phyloP scores from a whole-genome alignment of 2,113 vertebrate species.

The Asarcornis scutulata region DNA sequence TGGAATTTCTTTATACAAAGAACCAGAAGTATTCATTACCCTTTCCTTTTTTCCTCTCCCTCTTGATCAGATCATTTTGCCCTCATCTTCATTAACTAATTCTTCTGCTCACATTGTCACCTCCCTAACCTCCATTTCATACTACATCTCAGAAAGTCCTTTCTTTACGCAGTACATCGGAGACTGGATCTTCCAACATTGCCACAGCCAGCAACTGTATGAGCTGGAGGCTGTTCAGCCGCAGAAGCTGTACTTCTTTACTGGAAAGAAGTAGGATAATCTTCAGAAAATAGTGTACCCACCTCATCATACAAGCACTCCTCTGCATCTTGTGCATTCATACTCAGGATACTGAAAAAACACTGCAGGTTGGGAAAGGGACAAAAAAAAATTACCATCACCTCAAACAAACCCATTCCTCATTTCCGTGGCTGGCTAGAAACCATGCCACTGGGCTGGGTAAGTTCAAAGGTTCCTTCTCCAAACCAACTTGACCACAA shows the following conservation, averaged over 20 bases:
- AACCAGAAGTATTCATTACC: background rate
- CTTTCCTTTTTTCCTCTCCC: background rate
- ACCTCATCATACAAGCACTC: background rate
- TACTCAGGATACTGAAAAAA: background rate
- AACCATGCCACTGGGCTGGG: background rate
- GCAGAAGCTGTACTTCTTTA: background rate
- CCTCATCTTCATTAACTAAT: background rate
- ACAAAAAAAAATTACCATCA: background rate
- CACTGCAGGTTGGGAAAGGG: background rate
- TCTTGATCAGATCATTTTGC: background rate
- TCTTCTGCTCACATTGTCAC: background rate
- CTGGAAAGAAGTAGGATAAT: background rate
- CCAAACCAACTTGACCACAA: background rate
- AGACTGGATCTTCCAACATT: constrained; percentile 5
- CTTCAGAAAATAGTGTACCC: background rate
- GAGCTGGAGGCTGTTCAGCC: background rate
- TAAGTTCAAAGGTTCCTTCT: background rate
- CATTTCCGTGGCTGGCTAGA: background rate
- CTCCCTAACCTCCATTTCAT: background rate
- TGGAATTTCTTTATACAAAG: background rate
- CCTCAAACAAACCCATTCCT: background rate
- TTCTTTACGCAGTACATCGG: background rate
- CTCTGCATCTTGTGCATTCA: background rate
- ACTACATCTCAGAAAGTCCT: background rate
- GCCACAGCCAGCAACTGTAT: background rate